Evolutionary conservation across 2,797 vertebrate species (phyloP), one percentile per base, ranked within the genome.

Genomic region (Acanthornis magna): DNA sequence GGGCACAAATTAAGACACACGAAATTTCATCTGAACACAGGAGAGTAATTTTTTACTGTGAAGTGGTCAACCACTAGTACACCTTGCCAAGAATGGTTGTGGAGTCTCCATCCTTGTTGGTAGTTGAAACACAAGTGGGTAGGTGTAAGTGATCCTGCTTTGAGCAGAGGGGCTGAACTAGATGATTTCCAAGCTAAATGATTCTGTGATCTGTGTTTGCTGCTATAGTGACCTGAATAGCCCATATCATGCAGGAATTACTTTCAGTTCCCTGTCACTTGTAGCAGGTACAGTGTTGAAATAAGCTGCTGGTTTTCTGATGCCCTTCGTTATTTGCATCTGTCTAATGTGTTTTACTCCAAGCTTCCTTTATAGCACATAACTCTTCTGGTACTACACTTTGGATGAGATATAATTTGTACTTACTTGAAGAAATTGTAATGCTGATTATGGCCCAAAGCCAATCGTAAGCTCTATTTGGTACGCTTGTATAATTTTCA

Each of bases 401-500:
- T 61, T 53, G 54, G 30, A 40, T 91, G 50, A 76, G 82, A 71
- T 25, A 21, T 85, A 74, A 83, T 89, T 94, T 92, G 38, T 87
- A 65, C 43, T 85, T 88, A 61, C 57, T 85, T 89, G 61, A 83
- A 85, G 82, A 85, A 93, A 85, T 27, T 51, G 43, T 83, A 78
- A 43, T 84, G 66, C 65, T 91, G 70, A 68, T 67, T 91, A 70
- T 74, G 57, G 82, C 81, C 63, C 75, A 85, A 89, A 92, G 85
- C 58, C 53, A 86, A 47, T 83, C 38, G 0, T 81, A 84, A 88
- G 20, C 36, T 71, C 36, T 95, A 30, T 74, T 92, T 91, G 61
- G 58, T 71, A 68, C 0, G 13, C 70, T 89, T 83, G 43, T 82
- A 26, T 88, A 89, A 75, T 75, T 88, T 91, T 93, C 26, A 10